Evolutionary conservation across 2,888 invertebrate genomes (phyloP), one percentile per base, ranked within the genome.

Genomic region (Hyposoter dolosus): DNA sequence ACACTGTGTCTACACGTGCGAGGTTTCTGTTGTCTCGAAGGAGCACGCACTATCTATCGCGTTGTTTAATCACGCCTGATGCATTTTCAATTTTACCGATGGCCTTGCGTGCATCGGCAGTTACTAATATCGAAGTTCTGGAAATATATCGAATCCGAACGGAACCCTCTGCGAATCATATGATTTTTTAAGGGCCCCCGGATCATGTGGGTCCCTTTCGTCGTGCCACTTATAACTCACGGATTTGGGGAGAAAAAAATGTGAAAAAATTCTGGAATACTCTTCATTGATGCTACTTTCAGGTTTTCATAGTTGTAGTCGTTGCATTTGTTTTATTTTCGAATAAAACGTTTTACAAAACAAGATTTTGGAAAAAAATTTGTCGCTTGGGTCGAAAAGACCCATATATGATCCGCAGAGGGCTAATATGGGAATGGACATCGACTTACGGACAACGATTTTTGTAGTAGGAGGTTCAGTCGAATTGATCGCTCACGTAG

Each of bases 61-160:
- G 28, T 28, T 28, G 15, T 60, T 60, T 15, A 60, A 28, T 15
- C 15, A 28, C 60, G 45, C 15, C 28, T 1, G 9, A n/a, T 23
- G 23, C 6, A 45, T 69, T 45, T 19, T 43, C 35, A 12, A 40
- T 91, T 90, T 45, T 88, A 87, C 88, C 88, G 88, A 85, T 87
- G 90, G 90, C 12, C 9, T 50, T 35, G 47, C 32, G 43, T 76
- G 32, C 90, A 92, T 92, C 91, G 90, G 90, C 86, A 89, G 88
- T 91, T 91, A 91, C 91, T 91, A 91, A 92, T 92, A 88, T 88
- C 83, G 47, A 74, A 74, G 81, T 81, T 32, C 88, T 87, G 88
- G 91, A 60, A 28, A 28, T 91, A 89, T 89, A 88, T 89, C 87
- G 88, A 84, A 32, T 40, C 35, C 47, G 47, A 82, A 68, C 53